Evolutionary conservation across 1,140 invertebrate genomes (phyloP).

Genomic region (Ceratina australensis): DNA sequence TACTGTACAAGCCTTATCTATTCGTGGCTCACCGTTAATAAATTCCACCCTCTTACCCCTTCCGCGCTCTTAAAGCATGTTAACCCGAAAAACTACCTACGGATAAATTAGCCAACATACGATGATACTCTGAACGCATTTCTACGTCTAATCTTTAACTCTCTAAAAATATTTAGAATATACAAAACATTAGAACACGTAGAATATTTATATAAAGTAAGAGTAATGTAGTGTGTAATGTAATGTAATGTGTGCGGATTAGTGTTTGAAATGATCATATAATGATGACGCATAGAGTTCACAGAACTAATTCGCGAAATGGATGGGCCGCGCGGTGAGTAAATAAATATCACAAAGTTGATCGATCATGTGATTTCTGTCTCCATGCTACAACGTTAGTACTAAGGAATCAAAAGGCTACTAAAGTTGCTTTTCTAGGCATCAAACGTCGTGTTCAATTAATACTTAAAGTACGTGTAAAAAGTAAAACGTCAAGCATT

Average conservation of each 20-base stretch:
- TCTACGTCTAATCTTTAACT: too few species aligned
- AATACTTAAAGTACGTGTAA: too few species aligned
- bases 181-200: too few species aligned
- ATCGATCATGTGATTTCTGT: background rate
- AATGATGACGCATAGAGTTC: background rate
- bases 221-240: too few species aligned
- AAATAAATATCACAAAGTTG: background rate
- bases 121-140: background rate
- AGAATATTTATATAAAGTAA: too few species aligned
- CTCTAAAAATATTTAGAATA: too few species aligned
- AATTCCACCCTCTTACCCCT: slow-evolving; percentile 6
- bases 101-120: background rate
- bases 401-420: background rate
- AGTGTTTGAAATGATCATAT: too few species aligned
- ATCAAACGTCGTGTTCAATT: too few species aligned
- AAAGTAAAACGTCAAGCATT: background rate
- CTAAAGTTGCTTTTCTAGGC: too few species aligned
- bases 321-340: background rate
- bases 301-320: background rate
- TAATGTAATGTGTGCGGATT: too few species aligned
- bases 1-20: slow-evolving; percentile 13
- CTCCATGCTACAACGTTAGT: background rate
- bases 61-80: background rate
- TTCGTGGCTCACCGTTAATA: slow-evolving; percentile 37
- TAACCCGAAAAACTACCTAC: slow-evolving; percentile 4